Evolutionary conservation across 53 echinoderm and acorn worm genomes (phyloP).

Genomic region (Luidia sarsii): DNA sequence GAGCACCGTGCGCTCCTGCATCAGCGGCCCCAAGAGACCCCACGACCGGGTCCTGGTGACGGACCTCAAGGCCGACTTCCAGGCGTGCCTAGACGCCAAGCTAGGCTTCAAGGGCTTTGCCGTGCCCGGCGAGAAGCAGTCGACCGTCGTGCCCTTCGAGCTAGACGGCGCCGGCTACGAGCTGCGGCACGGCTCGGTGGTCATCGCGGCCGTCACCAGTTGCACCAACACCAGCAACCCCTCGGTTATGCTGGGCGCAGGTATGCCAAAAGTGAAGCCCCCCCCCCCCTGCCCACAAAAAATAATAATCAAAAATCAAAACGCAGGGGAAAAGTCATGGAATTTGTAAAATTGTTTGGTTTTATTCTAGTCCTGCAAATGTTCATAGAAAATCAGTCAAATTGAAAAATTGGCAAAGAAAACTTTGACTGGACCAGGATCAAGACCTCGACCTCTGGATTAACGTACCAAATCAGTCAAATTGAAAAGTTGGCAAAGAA

Average conservation of each 20-base stretch:
- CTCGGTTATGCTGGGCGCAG: constrained; percentile 98
- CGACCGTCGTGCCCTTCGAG: constrained; percentile 73
- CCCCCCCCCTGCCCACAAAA: no score
- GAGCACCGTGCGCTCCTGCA: constrained; percentile 76
- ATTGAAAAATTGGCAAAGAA: no score
- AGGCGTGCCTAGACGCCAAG: constrained; percentile 86
- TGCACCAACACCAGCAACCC: constrained; percentile 99
- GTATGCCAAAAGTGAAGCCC: constrained; percentile 50
- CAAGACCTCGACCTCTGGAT: no score
- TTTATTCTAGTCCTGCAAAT: no score
- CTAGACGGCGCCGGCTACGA: constrained; percentile 71
- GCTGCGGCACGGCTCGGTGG: constrained; percentile 87
- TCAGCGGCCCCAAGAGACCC: constrained; percentile 97
- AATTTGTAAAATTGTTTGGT: no score
- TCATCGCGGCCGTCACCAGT: constrained; percentile 97
- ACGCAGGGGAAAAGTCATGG: no score
- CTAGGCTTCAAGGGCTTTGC: constrained; percentile 93
- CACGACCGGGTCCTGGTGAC: constrained; percentile 90
- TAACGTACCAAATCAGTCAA: no score
- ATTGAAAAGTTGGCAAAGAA: no score
- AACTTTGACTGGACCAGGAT: no score
- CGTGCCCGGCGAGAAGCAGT: constrained; percentile 78
- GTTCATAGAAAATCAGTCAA: no score
- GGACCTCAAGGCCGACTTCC: constrained; percentile 88
- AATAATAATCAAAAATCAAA: no score